Base-by-base conservation (phyloP, 2,797 vertebrate genomes). In the Bradypodion ventrale region DNA sequence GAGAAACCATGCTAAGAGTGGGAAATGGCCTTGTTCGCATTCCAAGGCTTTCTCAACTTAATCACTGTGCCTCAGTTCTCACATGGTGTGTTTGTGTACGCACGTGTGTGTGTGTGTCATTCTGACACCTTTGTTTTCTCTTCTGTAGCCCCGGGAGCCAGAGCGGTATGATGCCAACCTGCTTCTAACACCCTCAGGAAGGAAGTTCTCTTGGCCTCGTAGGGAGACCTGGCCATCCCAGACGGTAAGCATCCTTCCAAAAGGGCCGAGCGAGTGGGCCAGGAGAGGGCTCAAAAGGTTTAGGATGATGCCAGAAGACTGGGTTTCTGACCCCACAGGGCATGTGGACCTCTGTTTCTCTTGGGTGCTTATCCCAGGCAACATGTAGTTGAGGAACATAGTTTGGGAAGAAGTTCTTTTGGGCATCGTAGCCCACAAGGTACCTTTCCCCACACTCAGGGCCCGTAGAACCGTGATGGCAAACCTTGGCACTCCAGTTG, bases 191-290 rank as follows among this genome's bases (percentile, higher is more conserved):
- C 49, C 8, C 5, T 86, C 76, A 88, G 69, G 0, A 83, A 66
- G 84, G 74, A 27, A 0, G 35, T 13, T 70, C 86, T 69, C 85
- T 66, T 21, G 82, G 77, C 82, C 52, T 56, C 21, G 16, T 21
- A 19, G 52, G 21, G 15, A n/a, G 89, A 83, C 44, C 89, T 56
- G 15, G 80, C 81, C 15, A 44, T 75, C 73, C 65, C 89, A 65
- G 15, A 4, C 27, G 94, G 94, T 94, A 93, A 94, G 94, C 15
- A 0, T 16, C 44, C n/a, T 27, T 3, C 12, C n/a, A n/a, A n/a
- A n/a, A 2, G 32, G 62, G 37, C 1, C 23, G 2, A 25, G 12
- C 19, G 5, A 52, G 9, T 19, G 29, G 35, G 23, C 1, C 0
- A 8, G 2, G n/a, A 19, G 15, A 1, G 4, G 13, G 19, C 13